A percentile compares a stretch with the other conserved stretches of the same genome.
Evolutionary conservation across 1,140 invertebrate genomes (phyloP).

Genomic region (Philopotamus ludificatus): DNA sequence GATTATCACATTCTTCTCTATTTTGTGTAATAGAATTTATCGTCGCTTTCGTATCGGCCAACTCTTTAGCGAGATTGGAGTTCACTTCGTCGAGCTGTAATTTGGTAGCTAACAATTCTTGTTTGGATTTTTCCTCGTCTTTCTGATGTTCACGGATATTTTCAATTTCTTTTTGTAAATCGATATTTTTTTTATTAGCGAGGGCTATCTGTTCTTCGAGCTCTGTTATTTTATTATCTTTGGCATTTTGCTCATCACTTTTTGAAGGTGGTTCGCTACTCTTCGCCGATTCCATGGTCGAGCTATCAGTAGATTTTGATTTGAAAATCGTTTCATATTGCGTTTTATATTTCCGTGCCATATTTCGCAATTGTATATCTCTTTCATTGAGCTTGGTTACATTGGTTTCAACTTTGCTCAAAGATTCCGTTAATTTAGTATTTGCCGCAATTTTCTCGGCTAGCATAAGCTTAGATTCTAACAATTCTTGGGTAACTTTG

Average conservation of each 20-base stretch:
- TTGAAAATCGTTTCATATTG: slow-evolving; percentile 74
- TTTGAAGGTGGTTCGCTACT: no score
- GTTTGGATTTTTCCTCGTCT: slow-evolving; percentile 72
- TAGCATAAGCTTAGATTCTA: slow-evolving; percentile 55
- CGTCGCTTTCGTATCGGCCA: slow-evolving; percentile 62
- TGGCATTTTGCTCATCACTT: no score
- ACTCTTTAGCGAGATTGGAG: slow-evolving; percentile 60
- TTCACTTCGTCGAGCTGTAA: slow-evolving; percentile 68
- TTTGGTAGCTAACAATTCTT: slow-evolving; percentile 69
- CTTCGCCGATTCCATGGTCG: no score
- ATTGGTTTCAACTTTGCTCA: slow-evolving; percentile 65
- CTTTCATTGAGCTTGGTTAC: slow-evolving; percentile 74
- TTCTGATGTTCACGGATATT: slow-evolving; percentile 61
- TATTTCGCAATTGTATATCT: slow-evolving; percentile 80
- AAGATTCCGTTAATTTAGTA: slow-evolving; percentile 65
- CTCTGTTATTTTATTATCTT: slow-evolving; percentile 61
- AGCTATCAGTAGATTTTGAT: no score
- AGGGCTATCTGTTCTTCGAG: slow-evolving; percentile 60
- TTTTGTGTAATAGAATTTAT: slow-evolving; percentile 54
- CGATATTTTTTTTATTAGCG: slow-evolving; percentile 64
- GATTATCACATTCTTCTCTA: slow-evolving; percentile 60
- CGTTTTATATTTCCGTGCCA: slow-evolving; percentile 89
- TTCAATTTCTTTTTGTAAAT: slow-evolving; percentile 70
- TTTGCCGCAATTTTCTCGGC: slow-evolving; percentile 62
- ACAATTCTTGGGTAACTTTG: slow-evolving; percentile 59